Evolutionary conservation across 2,888 invertebrate species (phyloP).

Genomic region (Diaperis boleti): DNA sequence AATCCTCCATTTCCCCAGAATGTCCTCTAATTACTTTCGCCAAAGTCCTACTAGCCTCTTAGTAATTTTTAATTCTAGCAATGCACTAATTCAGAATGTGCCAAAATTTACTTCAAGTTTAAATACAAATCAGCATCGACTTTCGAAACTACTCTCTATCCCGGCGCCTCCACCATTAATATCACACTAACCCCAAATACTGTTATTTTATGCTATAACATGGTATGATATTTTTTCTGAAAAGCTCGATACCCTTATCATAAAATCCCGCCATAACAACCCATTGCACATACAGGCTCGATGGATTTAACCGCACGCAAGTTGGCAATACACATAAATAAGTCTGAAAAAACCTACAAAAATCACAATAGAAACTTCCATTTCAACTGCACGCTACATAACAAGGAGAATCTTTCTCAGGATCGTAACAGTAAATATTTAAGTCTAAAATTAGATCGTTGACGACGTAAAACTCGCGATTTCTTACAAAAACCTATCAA

Average conservation of each 20-base stretch:
- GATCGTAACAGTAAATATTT: neutral
- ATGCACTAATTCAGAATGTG: too few species aligned
- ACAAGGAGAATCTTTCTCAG: neutral
- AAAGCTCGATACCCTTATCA: neutral
- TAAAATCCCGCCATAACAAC: constrained; percentile 8
- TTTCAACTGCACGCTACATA: constrained; percentile 13
- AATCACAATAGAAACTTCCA: constrained; percentile 16
- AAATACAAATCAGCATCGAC: too few species aligned
- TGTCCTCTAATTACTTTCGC: too few species aligned
- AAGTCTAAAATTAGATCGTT: neutral
- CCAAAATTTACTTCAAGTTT: too few species aligned
- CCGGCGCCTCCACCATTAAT: neutral
- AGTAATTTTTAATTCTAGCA: too few species aligned
- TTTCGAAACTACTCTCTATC: too few species aligned
- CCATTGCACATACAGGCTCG: neutral
- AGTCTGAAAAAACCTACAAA: constrained; percentile 21
- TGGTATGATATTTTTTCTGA: neutral
- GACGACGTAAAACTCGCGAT: neutral
- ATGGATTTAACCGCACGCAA: constrained; percentile 17
- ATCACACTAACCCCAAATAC: too few species aligned
- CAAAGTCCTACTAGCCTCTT: too few species aligned
- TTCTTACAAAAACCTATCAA: constrained; percentile 8
- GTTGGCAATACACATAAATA: constrained; percentile 23
- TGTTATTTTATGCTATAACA: neutral
- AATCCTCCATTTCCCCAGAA: too few species aligned